Base-by-base conservation (phyloP, 2,113 vertebrate genomes). In the Corapipo altera region DNA sequence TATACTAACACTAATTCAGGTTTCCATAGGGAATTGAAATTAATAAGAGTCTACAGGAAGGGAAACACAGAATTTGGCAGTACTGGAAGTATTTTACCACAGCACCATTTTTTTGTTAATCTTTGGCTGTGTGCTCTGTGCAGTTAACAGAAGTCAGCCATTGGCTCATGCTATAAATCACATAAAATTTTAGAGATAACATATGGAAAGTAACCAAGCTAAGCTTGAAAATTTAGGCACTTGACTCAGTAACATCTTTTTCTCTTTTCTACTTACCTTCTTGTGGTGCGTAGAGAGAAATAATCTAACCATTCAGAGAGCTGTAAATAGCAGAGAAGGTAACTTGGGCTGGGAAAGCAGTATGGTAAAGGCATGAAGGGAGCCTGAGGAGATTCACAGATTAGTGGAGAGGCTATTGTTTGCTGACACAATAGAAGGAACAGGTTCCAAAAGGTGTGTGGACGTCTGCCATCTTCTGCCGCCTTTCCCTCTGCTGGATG, bases 341-440 rank as follows among this genome's bases (percentile, higher is more conserved):
- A n/a, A 24, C n/a, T 86, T 24, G 49, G 64, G 18, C 37, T 91
- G 58, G 92, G 93, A 88, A 94, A 94, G 78, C 78, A 3, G 85
- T 55, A 84, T 95, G 93, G 91, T 95, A 96, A 97, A 96, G 88
- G 89, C 91, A 91, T 96, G 91, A 95, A 90, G 75, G 51, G 52
- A 67, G 69, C 69, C 76, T 91, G 92, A 95, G 95, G 83, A 93
- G 88, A 95, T 92, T 88, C 90, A 77, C 82, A 97, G 95, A 93
- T 96, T 91, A 90, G 72, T 13, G 0, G 57, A 44, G 88, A 94
- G 65, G 28, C 91, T 92, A 93, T 96, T 95, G 95, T 97, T 96
- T 83, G 48, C 93, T 77, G 79, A 95, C 89, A 97, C 95, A 95
- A 95, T 95, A 96, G 93, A 81, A 94, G 92, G 92, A 96, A 96